Evolutionary conservation across 2,113 vertebrate genomes (phyloP).

Genomic region (Poecilia latipinna): DNA sequence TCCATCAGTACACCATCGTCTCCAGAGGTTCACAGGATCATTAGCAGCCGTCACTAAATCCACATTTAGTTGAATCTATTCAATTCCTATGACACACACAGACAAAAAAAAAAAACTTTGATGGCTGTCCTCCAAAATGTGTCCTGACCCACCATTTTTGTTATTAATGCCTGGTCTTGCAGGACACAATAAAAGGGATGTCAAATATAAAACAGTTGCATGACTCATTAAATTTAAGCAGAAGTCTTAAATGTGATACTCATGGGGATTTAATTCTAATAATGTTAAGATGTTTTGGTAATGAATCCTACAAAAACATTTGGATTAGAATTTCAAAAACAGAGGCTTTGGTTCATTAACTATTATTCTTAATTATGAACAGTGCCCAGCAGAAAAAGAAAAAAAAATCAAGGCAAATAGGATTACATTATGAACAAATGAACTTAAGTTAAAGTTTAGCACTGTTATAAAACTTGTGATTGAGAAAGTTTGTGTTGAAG

Average conservation of each 20-base stretch:
- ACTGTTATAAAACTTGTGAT: background rate
- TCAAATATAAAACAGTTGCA: too few relatives aligned
- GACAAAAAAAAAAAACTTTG: background rate
- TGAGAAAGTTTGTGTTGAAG: background rate
- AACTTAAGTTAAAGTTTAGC: background rate
- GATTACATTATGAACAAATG: background rate
- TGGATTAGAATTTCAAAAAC: background rate
- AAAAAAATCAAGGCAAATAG: background rate
- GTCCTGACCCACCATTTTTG: background rate
- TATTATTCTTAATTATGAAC: background rate
- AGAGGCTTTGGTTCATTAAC: background rate
- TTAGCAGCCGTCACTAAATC: background rate
- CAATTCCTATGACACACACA: background rate
- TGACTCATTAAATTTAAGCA: too few relatives aligned
- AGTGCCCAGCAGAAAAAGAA: background rate
- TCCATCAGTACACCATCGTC: background rate
- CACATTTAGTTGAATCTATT: background rate
- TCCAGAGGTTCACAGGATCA: conserved; percentile 6
- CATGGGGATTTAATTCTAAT: too few relatives aligned
- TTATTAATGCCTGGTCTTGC: background rate
- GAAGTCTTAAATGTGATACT: too few relatives aligned
- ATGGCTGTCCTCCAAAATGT: background rate
- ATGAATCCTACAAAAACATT: background rate
- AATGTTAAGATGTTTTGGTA: background rate
- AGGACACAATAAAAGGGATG: background rate